Evolutionary conservation across 2,888 invertebrate genomes (phyloP).

Genomic region (Catocala sponsa): DNA sequence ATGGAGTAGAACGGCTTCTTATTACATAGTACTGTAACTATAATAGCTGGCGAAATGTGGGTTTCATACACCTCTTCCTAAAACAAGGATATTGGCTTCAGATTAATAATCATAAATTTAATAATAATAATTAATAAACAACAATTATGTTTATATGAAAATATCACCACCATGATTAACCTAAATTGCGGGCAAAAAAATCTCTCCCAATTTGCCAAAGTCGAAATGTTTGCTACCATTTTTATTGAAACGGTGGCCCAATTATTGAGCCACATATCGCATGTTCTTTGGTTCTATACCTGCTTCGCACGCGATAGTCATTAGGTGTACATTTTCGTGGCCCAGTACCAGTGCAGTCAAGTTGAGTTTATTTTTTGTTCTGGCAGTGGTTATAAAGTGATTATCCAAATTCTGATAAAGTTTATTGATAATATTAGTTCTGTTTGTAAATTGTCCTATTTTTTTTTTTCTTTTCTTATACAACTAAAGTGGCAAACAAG

Average conservation of each 20-base stretch:
- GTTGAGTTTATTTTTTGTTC: neutral
- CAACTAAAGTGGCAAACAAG: too few relatives aligned
- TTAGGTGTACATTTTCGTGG: slow-evolving; percentile 10
- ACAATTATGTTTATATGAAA: slow-evolving; percentile 37
- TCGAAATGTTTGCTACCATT: slow-evolving; percentile 48
- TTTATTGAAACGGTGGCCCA: slow-evolving; percentile 45
- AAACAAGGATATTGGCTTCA: too few relatives aligned
- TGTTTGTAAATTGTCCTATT: too few relatives aligned
- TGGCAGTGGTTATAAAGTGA: neutral
- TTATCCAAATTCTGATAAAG: neutral
- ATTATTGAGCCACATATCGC: slow-evolving; percentile 41
- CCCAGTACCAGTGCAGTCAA: neutral
- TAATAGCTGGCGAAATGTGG: too few relatives aligned
- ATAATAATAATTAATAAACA: too few relatives aligned
- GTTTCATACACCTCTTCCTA: too few relatives aligned
- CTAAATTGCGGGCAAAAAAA: slow-evolving; percentile 51
- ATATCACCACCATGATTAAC: slow-evolving; percentile 39
- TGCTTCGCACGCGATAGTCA: slow-evolving; percentile 16
- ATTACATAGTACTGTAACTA: too few relatives aligned
- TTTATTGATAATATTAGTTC: too few relatives aligned
- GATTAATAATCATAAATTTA: too few relatives aligned
- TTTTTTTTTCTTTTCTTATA: too few relatives aligned
- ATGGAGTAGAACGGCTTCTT: too few relatives aligned
- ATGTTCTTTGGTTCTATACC: slow-evolving; percentile 29
- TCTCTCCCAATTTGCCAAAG: slow-evolving; percentile 53